Evolutionary conservation across 2,113 vertebrate species (phyloP).

Genomic region (Herpetotheres cachinnans): DNA sequence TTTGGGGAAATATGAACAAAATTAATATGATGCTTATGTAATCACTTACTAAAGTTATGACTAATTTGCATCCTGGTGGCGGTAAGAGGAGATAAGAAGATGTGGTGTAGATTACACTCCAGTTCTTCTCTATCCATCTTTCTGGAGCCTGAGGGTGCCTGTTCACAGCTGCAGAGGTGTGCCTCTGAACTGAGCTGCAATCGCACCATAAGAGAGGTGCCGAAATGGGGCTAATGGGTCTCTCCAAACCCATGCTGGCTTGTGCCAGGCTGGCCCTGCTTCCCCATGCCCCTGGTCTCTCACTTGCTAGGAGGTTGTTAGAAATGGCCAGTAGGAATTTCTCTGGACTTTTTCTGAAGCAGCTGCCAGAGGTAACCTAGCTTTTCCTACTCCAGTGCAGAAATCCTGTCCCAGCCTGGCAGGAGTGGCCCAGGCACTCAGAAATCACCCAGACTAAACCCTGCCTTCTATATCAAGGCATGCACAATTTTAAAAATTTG

Average conservation of each 20-base stretch:
- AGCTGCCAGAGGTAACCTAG: neutral
- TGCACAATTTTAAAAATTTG: neutral
- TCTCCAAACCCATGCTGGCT: fast-evolving
- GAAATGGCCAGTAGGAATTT: neutral
- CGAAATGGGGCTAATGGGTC: neutral
- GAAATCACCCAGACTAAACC: neutral
- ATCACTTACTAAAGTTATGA: neutral
- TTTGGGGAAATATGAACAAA: conserved; percentile 30
- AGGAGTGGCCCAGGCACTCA: fast-evolving
- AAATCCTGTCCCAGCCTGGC: neutral
- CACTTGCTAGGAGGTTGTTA: neutral
- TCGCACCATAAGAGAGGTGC: fast-evolving
- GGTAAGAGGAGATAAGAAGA: conserved; percentile 22
- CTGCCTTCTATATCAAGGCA: neutral
- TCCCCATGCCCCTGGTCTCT: neutral
- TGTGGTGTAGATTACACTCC: neutral
- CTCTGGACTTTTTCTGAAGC: neutral
- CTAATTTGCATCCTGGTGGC: neutral
- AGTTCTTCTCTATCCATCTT: neutral
- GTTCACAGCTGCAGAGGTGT: neutral
- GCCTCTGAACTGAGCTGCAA: neutral
- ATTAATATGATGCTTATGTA: conserved; percentile 32
- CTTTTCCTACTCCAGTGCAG: neutral
- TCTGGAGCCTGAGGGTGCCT: neutral
- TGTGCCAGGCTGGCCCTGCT: fast-evolving